Conservation (phyloP, 1,140 invertebrate genomes). For the Drosophila mojavensis region DNA sequence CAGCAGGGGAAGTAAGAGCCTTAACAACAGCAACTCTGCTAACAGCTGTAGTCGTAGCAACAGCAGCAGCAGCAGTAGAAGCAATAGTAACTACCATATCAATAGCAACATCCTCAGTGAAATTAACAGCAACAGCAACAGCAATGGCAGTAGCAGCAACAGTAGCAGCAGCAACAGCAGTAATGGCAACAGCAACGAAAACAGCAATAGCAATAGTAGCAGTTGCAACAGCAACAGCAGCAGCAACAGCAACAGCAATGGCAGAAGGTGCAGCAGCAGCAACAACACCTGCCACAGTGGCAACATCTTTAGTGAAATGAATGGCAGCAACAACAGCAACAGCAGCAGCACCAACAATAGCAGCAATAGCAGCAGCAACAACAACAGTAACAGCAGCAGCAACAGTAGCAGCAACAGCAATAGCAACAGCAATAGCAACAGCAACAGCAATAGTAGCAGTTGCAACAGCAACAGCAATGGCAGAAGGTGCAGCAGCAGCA, state of each 20-base stretch:
- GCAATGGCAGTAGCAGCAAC: not conserved
- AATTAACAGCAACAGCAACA: constrained; percentile 21
- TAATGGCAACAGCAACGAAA: too few relatives aligned
- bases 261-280: not conserved
- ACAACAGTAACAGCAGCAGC: too few relatives aligned
- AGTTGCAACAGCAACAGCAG: not conserved
- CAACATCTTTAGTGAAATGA: not conserved
- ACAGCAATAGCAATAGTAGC: constrained; percentile 1
- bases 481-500: not conserved
- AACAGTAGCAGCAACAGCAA: too few relatives aligned
- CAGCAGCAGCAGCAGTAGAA: not conserved
- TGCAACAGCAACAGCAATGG: constrained; percentile 7
- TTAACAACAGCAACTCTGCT: not conserved
- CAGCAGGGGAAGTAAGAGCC: not conserved
- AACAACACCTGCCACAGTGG: not conserved
- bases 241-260: constrained; percentile 15
- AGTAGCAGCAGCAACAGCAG: not conserved
- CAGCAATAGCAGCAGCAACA: not conserved
- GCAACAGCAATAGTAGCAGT: too few relatives aligned
- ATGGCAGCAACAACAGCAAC: not conserved
- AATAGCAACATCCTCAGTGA: too few relatives aligned
- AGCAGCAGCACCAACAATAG: not conserved
- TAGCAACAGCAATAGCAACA: not conserved
- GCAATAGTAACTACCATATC: not conserved
- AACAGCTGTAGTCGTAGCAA: not conserved